These are phyloP conservation scores for Globicephala melas DNA, from an alignment of 2,113 vertebrate species.

Conservation along the genomic window DNA sequence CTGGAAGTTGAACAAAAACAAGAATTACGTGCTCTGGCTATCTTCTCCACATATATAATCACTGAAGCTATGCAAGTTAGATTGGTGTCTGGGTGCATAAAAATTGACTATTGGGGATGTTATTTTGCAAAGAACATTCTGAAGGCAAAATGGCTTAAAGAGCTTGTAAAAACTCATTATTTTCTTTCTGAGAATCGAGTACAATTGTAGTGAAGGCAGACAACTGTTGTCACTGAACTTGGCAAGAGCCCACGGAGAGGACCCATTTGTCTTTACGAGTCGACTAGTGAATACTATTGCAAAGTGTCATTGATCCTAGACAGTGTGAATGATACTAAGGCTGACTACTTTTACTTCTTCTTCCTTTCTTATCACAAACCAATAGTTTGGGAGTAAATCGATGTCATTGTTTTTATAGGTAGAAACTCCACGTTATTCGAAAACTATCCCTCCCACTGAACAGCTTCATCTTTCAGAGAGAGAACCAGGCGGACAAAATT, in stretches of 20 bases:
- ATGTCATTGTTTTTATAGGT: background rate
- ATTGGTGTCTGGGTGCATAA: slow-evolving; percentile 51
- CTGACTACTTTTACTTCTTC: background rate
- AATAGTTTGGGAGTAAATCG: background rate
- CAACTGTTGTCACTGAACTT: slow-evolving; percentile 34
- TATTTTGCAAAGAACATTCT: slow-evolving; percentile 53
- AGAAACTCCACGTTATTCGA: background rate
- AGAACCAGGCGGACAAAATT: background rate
- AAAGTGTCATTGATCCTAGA: slow-evolving; percentile 32
- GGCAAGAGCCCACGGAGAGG: background rate
- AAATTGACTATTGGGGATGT: slow-evolving; percentile 55
- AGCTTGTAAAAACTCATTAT: slow-evolving; percentile 51
- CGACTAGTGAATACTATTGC: background rate
- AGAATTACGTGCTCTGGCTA: slow-evolving; percentile 26
- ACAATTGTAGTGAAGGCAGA: slow-evolving; percentile 50
- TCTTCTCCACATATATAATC: slow-evolving; percentile 43
- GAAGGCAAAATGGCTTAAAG: slow-evolving; percentile 43
- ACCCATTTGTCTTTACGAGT: background rate
- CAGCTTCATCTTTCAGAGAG: background rate
- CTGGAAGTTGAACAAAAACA: slow-evolving; percentile 44
- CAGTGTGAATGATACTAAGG: background rate
- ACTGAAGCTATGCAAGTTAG: slow-evolving; percentile 50
- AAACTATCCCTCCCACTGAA: background rate
- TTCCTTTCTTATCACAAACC: background rate
- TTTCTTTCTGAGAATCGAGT: slow-evolving; percentile 37